Base-by-base conservation (phyloP, 1,140 invertebrate species). In the Bombus huntii region DNA sequence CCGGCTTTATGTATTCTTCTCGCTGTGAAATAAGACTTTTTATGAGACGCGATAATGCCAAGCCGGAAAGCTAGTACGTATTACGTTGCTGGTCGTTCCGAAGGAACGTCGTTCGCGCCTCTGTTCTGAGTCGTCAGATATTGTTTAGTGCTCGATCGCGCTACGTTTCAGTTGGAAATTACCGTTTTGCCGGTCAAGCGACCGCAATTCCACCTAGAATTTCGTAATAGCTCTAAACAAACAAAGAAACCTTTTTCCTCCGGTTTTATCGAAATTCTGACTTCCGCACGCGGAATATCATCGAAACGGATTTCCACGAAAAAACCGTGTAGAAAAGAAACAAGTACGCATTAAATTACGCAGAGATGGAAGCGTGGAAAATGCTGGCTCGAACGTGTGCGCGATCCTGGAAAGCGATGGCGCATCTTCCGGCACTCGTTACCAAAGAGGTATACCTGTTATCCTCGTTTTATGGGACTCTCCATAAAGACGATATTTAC, bases 401-500 rank as follows among this genome's bases (percentile, higher is more conserved):
- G 57, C 3, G 18, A 59, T 28, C 10, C 28, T n/a, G 28, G 59
- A 62, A 62, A 53, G 6, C 47, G 28, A 62, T 62, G 59, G 59
- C 28, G 59, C 59, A 12, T 13, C 59, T 28, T 62, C 28, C 59
- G 57, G 28, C 28, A n/a, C 59, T 12, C 59, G 59, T 62, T 62
- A 62, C 59, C 59, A 62, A 62, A 62, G 62, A 12, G 76, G 34
- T 42, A 65, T 28, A 68, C n/a, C 75, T 65, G 53, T 86, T 87
- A 89, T 88, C 87, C 75, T 57, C 68, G 70, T 89, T 88, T 89
- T 79, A 89, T 68, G 44, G 62, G 53, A 47, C 80, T 82, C 47
- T 81, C 78, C 79, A 79, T 88, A 88, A 89, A 88, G 47, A 65
- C 66, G 87, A 89, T 89, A 89, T 89, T 86, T 86, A 88, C 87